phyloP scores from a whole-genome alignment of 1,140 invertebrate species.

The Phymastichus coffea region DNA sequence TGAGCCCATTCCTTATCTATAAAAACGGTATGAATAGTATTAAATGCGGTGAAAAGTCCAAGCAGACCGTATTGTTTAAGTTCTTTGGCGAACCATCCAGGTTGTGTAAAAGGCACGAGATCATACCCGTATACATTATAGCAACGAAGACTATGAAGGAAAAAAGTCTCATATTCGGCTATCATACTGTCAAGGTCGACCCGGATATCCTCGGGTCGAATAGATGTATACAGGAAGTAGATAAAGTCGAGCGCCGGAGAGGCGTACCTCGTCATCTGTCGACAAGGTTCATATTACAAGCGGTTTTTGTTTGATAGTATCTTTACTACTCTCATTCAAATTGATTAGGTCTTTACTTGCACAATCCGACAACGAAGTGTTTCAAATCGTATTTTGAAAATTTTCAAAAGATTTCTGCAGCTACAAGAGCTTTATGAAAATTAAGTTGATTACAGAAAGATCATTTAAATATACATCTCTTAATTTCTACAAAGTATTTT shows the following conservation, averaged over 20 bases:
- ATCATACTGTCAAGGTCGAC: constrained; percentile 42
- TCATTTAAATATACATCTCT: too few relatives aligned
- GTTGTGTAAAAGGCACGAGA: constrained; percentile 13
- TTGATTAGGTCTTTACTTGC: too few relatives aligned
- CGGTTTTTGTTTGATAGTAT: too few relatives aligned
- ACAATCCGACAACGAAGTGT: too few relatives aligned
- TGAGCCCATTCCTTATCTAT: constrained; percentile 4
- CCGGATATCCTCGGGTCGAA: constrained; percentile 35
- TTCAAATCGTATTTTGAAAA: too few relatives aligned
- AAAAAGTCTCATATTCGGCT: constrained; percentile 5
- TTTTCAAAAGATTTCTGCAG: too few relatives aligned
- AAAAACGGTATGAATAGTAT: too few relatives aligned
- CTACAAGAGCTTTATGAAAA: too few relatives aligned
- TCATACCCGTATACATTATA: constrained; percentile 12
- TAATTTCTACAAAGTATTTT: too few relatives aligned
- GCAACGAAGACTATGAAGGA: constrained; percentile 5
- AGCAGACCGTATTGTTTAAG: constrained; percentile 34
- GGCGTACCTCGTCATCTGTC: constrained; percentile 30
- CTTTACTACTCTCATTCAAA: too few relatives aligned
- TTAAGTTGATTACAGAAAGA: too few relatives aligned
- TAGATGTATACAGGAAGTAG: constrained; percentile 48
- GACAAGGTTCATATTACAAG: too few relatives aligned
- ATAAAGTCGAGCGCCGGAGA: constrained; percentile 43
- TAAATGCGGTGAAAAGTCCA: constrained; percentile 37
- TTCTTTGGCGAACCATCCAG: constrained; percentile 38